These are phyloP conservation scores for Homarus americanus DNA, from an alignment of 1,140 invertebrate species.

Conservation along the genomic window DNA sequence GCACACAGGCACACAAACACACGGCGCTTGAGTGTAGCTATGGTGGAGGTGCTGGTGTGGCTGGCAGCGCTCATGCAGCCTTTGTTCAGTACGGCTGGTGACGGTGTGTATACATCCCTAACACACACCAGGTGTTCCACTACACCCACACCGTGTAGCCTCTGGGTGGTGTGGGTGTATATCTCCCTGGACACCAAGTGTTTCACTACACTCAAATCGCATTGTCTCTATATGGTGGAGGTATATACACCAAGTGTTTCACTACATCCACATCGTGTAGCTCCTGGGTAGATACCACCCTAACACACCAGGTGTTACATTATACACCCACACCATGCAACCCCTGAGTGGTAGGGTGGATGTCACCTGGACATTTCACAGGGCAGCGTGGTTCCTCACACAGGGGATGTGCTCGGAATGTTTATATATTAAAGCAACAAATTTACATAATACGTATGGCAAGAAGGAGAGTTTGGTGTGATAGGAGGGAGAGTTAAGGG, in stretches of 20 bases:
- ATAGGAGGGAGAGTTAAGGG: too few species aligned
- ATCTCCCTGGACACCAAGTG: background rate
- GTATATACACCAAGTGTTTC: background rate
- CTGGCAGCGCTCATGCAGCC: slow-evolving; percentile 43
- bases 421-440: too few species aligned
- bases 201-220: background rate
- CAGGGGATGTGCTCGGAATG: too few species aligned
- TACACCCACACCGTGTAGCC: background rate
- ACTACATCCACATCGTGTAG: background rate
- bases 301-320: too few species aligned
- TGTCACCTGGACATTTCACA: too few species aligned
- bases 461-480: too few species aligned
- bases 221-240: background rate
- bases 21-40: background rate
- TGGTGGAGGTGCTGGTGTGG: slow-evolving; percentile 40
- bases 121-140: slow-evolving; percentile 31
- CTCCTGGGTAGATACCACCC: too few species aligned
- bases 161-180: background rate
- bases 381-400: too few species aligned
- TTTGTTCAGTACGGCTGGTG: slow-evolving; percentile 50
- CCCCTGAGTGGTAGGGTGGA: too few species aligned
- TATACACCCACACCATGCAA: too few species aligned
- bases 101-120: background rate
- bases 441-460: too few species aligned
- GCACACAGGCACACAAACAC: slow-evolving; percentile 6